Evolutionary conservation across 2,888 invertebrate genomes (phyloP), one percentile per base, ranked within the genome.

Genomic region (Chouioia cunea): DNA sequence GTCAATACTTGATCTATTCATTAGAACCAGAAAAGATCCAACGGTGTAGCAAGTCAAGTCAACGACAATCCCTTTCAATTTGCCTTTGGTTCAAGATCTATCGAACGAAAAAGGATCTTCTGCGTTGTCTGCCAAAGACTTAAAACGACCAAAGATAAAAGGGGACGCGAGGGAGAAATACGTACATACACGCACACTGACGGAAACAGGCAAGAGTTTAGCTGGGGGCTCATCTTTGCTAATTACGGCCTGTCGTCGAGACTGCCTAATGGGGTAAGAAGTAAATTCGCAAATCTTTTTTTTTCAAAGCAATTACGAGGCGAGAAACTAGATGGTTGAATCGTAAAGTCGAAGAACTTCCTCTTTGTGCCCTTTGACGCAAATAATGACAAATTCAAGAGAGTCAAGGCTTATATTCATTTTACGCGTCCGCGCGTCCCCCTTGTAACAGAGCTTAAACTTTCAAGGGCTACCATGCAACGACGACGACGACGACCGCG

Each of bases 241-340:
- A 70, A 65, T 70, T 65, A 52, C 62, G 44, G 50, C 22, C 22
- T 18, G 62, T 62, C 27, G 27, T 46, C 47, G 53, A 14, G 56
- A 63, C 56, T 60, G 27, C 53, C 23, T 62, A 60, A 62, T 56
- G 57, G 36, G 20, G 12, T 46, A 65, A 54, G 10, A 36, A 68
- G 64, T 64, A 54, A 64, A 65, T 67, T 56, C 53, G 27, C 52
- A 64, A 68, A 65, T 68, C 50, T 43, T 50, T 46, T 52, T 65
- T 65, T 52, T 72, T 68, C 57, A 68, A 68, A 60, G 59, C 67
- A 68, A 68, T 71, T 71, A 68, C 4, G 20, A 47, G 48, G 12
- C n/a, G 54, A 27, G 48, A 27, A n/a, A 12, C 22, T 2, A 6
- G 3, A 16, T 2, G 36, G 23, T 12, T 8, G 22, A 22, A 6